phyloP scores from a whole-genome alignment of 2,113 vertebrate genomes.

The Myotis lucifugus region DNA sequence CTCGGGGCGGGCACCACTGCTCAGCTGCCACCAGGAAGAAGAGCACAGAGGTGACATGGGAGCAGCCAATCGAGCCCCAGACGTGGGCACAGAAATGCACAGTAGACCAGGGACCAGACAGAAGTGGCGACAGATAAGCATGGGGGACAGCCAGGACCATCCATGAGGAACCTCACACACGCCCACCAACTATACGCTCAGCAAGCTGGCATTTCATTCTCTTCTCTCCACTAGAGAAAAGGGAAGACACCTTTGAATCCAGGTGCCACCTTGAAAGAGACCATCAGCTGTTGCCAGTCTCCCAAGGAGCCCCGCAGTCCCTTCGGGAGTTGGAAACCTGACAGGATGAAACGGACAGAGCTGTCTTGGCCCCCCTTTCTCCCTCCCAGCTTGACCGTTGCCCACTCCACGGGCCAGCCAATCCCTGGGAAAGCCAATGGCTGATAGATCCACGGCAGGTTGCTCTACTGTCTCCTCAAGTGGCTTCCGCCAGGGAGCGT shows the following conservation, averaged over 20 bases:
- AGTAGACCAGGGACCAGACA: neutral
- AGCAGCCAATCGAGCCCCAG: neutral
- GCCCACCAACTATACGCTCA: neutral
- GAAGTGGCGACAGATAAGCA: neutral
- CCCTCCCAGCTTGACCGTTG: neutral
- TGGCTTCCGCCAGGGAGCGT: conserved; percentile 68
- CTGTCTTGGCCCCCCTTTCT: neutral
- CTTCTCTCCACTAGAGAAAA: neutral
- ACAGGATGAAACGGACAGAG: neutral
- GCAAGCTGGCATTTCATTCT: neutral
- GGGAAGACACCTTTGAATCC: neutral
- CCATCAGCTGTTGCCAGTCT: neutral
- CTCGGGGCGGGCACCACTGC: neutral
- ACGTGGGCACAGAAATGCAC: neutral
- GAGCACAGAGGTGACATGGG: neutral
- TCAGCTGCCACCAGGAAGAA: neutral
- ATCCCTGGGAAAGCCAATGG: neutral
- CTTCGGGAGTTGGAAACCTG: neutral
- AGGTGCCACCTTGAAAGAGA: neutral
- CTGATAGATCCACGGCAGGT: conserved; percentile 41
- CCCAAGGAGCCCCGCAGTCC: neutral
- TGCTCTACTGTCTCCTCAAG: conserved; percentile 66
- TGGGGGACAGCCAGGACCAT: neutral
- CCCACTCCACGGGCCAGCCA: neutral
- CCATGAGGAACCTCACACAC: neutral